Evolutionary conservation across 2,888 invertebrate genomes (phyloP), one percentile per base, ranked within the genome.

Genomic region (Hirtodrosophila histrioides): DNA sequence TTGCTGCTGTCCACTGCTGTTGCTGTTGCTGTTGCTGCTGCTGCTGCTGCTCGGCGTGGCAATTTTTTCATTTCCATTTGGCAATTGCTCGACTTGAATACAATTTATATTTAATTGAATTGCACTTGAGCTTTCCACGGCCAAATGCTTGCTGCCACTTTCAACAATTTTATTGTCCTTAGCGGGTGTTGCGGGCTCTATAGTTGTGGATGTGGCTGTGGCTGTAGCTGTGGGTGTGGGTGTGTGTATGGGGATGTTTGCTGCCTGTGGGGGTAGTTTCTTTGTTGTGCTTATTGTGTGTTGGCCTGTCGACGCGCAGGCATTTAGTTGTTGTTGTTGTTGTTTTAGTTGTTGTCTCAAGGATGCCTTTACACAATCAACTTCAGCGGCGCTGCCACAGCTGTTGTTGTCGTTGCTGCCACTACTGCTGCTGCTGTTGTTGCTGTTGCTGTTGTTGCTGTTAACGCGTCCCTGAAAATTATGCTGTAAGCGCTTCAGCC

Each of bases 401-500:
- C 74, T 58, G 68, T 68, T 74, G 60, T 68, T 54, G 56, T 48
- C 53, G 57, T 54, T 65, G 57, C 44, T 68, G 54, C 35, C 50
- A 37, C 23, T 63, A 48, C 5, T 69, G 43, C 3, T 57, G 43
- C 1, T 68, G 41, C 8, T 69, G 46, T 8, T 75, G 35, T 8
- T 58, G 50, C 10, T 73, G 55, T 27, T 75, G 35, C 8, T 58
- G 50, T 10, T 73, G 55, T 27, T 76, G 50, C 67, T 82, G 69
- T 68, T 77, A 60, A 86, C 78, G 77, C 82, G 79, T 76, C 89
- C 90, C 81, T 90, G 90, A 79, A 91, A 91, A 81, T 91, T 90
- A 72, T 92, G 90, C 83, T 93, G 93, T 54, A 93, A 86, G 60
- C 92, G 91, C 79, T 93, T 93, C 56, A 93, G 86, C 48, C 93